Conservation (phyloP, 2,888 invertebrate species). For the Dynastes maya region DNA sequence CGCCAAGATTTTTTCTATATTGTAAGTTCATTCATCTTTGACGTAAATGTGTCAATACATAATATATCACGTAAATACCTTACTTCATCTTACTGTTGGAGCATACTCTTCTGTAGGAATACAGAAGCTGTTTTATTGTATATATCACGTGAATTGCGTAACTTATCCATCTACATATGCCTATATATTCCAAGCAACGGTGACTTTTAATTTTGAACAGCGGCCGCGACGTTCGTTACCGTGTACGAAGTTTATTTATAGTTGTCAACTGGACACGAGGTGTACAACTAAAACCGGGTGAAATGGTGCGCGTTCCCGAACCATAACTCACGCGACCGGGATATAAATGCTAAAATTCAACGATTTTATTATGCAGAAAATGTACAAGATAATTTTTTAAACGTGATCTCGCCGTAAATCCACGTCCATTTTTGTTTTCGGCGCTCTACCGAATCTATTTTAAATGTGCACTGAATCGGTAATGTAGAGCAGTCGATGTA, state of each 20-base stretch:
- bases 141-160: too few species aligned
- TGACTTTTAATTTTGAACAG: constrained; percentile 57
- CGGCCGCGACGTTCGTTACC: constrained; percentile 51
- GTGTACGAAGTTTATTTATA: constrained; percentile 57
- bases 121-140: too few species aligned
- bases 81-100: too few species aligned
- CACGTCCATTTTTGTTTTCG: constrained; percentile 51
- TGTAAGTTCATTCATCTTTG: too few species aligned
- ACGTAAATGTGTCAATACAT: too few species aligned
- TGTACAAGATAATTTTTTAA: constrained; percentile 57
- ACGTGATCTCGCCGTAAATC: constrained; percentile 49
- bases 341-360: constrained; percentile 59
- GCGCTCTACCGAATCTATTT: constrained; percentile 45
- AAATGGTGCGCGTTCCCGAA: constrained; percentile 59
- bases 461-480: constrained; percentile 49
- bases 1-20: too few species aligned
- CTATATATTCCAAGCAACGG: background rate
- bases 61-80: too few species aligned
- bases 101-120: too few species aligned
- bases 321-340: constrained; percentile 58
- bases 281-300: constrained; percentile 54
- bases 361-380: constrained; percentile 61
- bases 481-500: constrained; percentile 38
- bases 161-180: too few species aligned
- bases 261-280: constrained; percentile 60